Conservation (phyloP, 2,797 vertebrate genomes). For the Nyctibius grandis region DNA sequence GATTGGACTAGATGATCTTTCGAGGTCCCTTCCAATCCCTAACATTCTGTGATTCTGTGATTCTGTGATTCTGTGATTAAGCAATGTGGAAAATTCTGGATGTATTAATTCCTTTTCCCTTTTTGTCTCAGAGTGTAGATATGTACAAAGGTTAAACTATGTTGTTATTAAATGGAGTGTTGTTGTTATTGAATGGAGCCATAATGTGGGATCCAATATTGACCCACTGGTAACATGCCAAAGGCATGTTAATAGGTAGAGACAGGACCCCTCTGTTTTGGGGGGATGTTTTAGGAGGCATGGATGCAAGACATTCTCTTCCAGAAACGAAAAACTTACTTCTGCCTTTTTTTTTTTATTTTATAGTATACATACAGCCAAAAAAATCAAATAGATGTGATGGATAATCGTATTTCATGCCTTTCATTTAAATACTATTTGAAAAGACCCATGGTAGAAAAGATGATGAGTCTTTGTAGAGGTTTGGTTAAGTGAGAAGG, state of each 20-base stretch:
- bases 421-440: background rate
- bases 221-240: rapidly evolving
- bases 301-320: background rate
- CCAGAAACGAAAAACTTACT: background rate
- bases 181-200: background rate
- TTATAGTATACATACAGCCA: background rate
- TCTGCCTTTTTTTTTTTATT: rapidly evolving
- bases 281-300: background rate
- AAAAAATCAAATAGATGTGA: background rate
- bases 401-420: background rate
- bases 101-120: background rate
- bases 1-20: too few species aligned
- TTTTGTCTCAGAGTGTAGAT: background rate
- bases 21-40: too few species aligned
- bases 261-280: background rate
- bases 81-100: background rate
- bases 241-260: background rate
- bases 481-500: too few species aligned
- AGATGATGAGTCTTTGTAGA: too few species aligned
- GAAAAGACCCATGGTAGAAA: background rate
- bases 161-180: too few species aligned
- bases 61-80: too few species aligned
- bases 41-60: too few species aligned
- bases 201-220: background rate
- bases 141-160: background rate